phyloP scores from a whole-genome alignment of 2,797 vertebrate genomes.

The Tachyglossus aculeatus region DNA sequence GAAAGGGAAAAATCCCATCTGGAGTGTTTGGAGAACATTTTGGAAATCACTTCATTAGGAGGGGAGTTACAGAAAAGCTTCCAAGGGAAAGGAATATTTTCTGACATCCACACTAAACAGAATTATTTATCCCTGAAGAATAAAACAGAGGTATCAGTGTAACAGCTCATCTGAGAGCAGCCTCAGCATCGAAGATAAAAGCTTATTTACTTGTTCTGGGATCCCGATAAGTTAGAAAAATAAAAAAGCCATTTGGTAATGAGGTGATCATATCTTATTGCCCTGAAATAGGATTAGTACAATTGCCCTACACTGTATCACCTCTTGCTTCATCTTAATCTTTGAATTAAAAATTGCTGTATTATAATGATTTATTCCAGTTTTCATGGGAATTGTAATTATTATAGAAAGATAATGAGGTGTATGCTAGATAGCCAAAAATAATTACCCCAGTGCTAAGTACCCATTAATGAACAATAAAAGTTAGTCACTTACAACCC shows the following conservation, averaged over 20 bases:
- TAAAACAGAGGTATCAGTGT: background rate
- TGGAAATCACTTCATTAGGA: background rate
- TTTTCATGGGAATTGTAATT: conserved; percentile 30
- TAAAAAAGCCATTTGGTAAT: background rate
- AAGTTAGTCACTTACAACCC: conserved; percentile 18
- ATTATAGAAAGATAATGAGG: conserved; percentile 39
- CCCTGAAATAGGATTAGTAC: background rate
- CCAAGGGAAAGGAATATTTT: background rate
- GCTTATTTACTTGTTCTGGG: background rate
- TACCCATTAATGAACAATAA: conserved; percentile 48
- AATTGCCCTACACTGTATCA: background rate
- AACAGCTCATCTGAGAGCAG: background rate
- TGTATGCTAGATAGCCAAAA: conserved; percentile 28
- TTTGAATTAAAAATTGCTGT: conserved; percentile 32
- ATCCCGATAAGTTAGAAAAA: background rate
- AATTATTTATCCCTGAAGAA: background rate
- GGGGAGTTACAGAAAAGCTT: background rate
- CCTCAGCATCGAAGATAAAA: background rate
- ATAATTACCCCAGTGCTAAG: conserved; percentile 32
- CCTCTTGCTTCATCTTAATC: conserved; percentile 13
- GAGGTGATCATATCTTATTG: background rate
- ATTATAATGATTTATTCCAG: conserved; percentile 43
- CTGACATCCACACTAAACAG: background rate
- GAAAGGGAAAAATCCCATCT: background rate
- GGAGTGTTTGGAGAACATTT: background rate